A percentile compares a stretch with the other conserved stretches of the same genome.
phyloP scores from a whole-genome alignment of 2,888 invertebrate genomes.

The Sarcophaga subvicina region DNA sequence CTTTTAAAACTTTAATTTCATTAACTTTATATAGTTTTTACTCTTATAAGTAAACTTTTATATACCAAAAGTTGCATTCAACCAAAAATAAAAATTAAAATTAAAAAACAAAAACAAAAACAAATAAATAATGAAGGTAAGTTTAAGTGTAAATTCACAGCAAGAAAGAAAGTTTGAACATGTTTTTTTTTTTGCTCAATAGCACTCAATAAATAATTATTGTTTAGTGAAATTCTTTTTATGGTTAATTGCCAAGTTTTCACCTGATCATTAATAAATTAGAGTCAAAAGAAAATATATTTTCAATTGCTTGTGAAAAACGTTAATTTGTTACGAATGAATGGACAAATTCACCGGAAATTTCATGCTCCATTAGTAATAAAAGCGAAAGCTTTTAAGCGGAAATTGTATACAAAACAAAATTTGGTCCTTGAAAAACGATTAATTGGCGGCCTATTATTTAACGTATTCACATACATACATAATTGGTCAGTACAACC shows the following conservation, averaged over 20 bases:
- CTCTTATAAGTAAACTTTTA: neutral
- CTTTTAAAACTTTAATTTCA: slow-evolving; percentile 2
- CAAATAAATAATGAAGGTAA: slow-evolving; percentile 59
- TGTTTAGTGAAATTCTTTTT: slow-evolving; percentile 53
- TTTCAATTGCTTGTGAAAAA: neutral
- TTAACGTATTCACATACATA: too few species aligned
- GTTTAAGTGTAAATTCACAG: slow-evolving; percentile 13
- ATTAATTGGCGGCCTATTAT: too few species aligned
- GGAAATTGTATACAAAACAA: too few species aligned
- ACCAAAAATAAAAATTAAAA: slow-evolving; percentile 8
- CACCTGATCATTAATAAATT: slow-evolving; percentile 39
- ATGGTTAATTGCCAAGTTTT: slow-evolving; percentile 64
- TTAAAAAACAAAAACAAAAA: too few species aligned
- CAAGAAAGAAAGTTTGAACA: slow-evolving; percentile 43
- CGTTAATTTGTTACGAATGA: too few species aligned
- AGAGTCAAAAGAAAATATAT: slow-evolving; percentile 2
- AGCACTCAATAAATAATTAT: slow-evolving; percentile 10
- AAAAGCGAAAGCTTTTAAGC: too few species aligned
- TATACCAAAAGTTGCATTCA: neutral
- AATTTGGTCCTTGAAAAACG: too few species aligned
- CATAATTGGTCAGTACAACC: too few species aligned
- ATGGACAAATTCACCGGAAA: too few species aligned
- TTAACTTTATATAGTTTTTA: slow-evolving; percentile 10
- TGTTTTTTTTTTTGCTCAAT: neutral
- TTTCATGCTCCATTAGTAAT: too few species aligned